Conservation (phyloP, 2,797 vertebrate genomes). For the Tangara arthus region DNA sequence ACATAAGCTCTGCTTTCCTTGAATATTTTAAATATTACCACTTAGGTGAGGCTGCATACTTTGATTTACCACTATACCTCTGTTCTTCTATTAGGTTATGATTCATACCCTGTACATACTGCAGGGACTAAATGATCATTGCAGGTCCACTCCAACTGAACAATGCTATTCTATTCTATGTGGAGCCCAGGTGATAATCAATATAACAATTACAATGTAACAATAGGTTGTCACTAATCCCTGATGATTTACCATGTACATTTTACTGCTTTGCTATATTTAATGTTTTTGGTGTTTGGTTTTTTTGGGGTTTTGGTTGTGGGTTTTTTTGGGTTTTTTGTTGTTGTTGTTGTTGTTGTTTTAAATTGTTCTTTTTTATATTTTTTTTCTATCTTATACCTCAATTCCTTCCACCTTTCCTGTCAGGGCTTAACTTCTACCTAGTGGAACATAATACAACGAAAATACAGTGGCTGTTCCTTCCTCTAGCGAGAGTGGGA, state of each 20-base stretch:
- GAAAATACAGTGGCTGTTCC: not conserved
- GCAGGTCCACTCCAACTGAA: not conserved
- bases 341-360: too few species aligned
- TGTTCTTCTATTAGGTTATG: not conserved
- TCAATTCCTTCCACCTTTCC: not conserved
- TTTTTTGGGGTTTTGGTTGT: not conserved
- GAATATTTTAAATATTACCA: not conserved
- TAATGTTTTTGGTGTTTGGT: not conserved
- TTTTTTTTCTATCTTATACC: not conserved
- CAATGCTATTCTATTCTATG: not conserved
- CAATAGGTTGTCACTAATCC: not conserved
- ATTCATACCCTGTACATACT: not conserved
- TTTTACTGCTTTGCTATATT: not conserved
- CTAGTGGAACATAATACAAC: not conserved
- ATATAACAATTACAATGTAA: not conserved
- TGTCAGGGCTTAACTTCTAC: not conserved
- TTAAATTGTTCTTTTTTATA: not conserved
- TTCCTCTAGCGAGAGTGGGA: accelerated
- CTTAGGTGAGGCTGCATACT: not conserved
- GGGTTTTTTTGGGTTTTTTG: too few species aligned
- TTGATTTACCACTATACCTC: not conserved
- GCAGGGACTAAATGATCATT: not conserved
- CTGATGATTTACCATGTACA: not conserved
- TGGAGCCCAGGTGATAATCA: not conserved
- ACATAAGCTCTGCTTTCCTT: not conserved